Percentiles rank a stretch among this genome's conserved stretches.
Conservation (phyloP, 2,888 invertebrate genomes). For the Caenorhabditis zanzibari region DNA sequence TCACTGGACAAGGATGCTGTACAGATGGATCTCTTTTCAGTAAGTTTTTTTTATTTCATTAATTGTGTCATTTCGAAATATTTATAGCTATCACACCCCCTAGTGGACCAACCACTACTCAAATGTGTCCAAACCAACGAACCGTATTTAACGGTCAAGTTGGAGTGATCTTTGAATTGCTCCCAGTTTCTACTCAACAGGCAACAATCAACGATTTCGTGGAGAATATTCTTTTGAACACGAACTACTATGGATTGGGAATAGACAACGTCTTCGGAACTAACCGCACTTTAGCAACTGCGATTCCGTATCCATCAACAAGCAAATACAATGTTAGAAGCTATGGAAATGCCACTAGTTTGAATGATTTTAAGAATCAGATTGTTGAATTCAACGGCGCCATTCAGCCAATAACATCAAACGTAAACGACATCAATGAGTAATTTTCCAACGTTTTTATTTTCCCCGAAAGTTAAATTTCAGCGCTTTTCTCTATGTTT, state of each 20-base stretch:
- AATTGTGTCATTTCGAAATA: no score
- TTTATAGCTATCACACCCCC: no score
- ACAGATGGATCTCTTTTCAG: no score
- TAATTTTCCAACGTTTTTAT: background rate
- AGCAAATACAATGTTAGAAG: constrained; percentile 26
- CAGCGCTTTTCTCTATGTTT: constrained; percentile 35
- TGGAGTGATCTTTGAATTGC: constrained; percentile 33
- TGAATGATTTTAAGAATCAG: constrained; percentile 32
- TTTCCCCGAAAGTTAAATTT: background rate
- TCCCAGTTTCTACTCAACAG: constrained; percentile 45
- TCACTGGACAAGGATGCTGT: no score
- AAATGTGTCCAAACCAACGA: constrained; percentile 46
- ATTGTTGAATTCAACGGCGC: constrained; percentile 28
- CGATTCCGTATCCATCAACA: constrained; percentile 55
- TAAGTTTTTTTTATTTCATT: no score
- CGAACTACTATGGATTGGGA: constrained; percentile 40
- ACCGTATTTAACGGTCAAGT: constrained; percentile 14
- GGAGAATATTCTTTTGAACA: constrained; percentile 34
- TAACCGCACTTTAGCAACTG: constrained; percentile 40
- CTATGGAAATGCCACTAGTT: constrained; percentile 45
- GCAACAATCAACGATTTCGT: constrained; percentile 43
- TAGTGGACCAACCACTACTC: constrained; percentile 17
- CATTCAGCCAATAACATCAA: background rate
- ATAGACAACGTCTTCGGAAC: constrained; percentile 24
- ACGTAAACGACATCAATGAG: constrained; percentile 22